Conservation (phyloP, 2,113 vertebrate species). For the Paratilapia polleni region DNA sequence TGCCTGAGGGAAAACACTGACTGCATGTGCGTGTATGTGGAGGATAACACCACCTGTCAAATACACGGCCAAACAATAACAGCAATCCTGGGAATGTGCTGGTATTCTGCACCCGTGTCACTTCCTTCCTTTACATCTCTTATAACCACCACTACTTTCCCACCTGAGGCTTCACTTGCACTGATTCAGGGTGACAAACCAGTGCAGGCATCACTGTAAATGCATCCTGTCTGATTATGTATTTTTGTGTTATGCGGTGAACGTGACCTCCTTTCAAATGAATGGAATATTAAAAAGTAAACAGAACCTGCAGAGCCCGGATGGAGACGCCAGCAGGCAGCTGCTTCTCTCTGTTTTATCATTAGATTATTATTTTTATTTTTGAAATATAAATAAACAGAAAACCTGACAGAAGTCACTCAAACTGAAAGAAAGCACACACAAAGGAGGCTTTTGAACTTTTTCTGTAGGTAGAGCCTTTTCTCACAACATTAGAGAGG, state of each 20-base stretch:
- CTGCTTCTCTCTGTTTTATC: slow-evolving; percentile 63
- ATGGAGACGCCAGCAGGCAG: slow-evolving; percentile 69
- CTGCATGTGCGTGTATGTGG: slow-evolving; percentile 7
- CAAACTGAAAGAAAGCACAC: slow-evolving; percentile 51
- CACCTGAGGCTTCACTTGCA: slow-evolving; percentile 57
- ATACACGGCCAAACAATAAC: slow-evolving; percentile 31
- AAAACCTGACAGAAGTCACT: slow-evolving; percentile 65
- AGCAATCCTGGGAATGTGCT: slow-evolving; percentile 11
- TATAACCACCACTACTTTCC: slow-evolving; percentile 18
- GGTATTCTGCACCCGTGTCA: slow-evolving; percentile 23
- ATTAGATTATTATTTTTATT: slow-evolving; percentile 9
- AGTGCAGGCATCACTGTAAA: slow-evolving; percentile 50
- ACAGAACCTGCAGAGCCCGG: slow-evolving; percentile 56
- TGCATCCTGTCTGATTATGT: slow-evolving; percentile 61
- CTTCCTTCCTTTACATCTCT: slow-evolving; percentile 29
- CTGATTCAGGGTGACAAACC: slow-evolving; percentile 54
- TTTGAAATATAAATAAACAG: slow-evolving; percentile 67
- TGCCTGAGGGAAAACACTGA: slow-evolving; percentile 15
- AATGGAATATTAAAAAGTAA: slow-evolving; percentile 67
- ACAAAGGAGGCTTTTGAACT: slow-evolving; percentile 68
- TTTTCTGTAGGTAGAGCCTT: slow-evolving; percentile 38
- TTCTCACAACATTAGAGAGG: slow-evolving; percentile 46
- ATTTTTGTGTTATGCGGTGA: slow-evolving; percentile 30
- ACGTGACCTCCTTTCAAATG: slow-evolving; percentile 72
- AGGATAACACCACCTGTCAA: slow-evolving; percentile 42